Conservation (phyloP, 2,888 invertebrate species). For the Agriopis aurantiaria region DNA sequence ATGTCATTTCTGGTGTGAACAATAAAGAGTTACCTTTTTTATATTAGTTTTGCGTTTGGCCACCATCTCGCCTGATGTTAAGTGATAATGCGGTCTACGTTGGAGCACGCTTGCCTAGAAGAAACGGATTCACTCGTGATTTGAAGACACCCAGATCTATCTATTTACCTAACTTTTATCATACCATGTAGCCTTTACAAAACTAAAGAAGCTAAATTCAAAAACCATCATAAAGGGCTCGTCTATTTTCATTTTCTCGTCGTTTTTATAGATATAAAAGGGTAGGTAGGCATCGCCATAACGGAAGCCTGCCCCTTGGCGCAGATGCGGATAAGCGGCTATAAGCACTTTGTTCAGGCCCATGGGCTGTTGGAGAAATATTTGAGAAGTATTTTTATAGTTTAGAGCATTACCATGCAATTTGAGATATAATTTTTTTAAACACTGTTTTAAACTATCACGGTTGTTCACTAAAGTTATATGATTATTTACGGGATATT, state of each 20-base stretch:
- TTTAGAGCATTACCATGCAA: background rate
- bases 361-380: constrained; percentile 14
- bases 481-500: too few species aligned
- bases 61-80: too few species aligned
- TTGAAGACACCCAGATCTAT: too few species aligned
- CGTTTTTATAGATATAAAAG: constrained; percentile 3
- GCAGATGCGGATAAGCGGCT: constrained; percentile 36
- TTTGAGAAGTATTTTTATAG: constrained; percentile 18
- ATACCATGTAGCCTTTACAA: background rate
- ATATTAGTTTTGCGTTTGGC: too few species aligned
- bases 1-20: too few species aligned
- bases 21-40: too few species aligned
- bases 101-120: too few species aligned
- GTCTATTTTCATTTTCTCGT: constrained; percentile 6
- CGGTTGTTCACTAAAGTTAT: too few species aligned
- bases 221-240: background rate
- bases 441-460: too few species aligned
- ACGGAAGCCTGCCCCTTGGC: constrained; percentile 2
- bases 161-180: too few species aligned
- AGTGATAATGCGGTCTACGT: too few species aligned
- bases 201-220: background rate
- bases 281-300: background rate
- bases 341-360: constrained; percentile 26
- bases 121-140: too few species aligned
- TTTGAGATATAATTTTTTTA: background rate